Conservation (phyloP, 2,113 vertebrate genomes). For the Trichomycterus rosablanca region DNA sequence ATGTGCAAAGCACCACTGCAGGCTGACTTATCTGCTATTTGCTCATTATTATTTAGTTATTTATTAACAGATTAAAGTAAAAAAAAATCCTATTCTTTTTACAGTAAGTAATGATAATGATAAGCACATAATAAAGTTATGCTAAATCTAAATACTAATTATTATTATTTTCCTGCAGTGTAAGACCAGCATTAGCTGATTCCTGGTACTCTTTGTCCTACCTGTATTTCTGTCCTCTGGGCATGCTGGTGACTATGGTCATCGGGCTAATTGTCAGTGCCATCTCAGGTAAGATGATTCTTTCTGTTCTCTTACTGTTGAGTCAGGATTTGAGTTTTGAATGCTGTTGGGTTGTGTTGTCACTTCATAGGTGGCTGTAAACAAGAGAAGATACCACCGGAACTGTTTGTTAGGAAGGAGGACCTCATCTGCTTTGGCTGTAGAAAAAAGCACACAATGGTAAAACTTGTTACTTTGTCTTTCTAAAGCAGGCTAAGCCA, state of each 20-base stretch:
- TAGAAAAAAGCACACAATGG: slow-evolving; percentile 49
- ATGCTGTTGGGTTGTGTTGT: background rate
- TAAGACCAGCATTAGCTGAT: slow-evolving; percentile 65
- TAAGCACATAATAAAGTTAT: no score
- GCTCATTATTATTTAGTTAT: no score
- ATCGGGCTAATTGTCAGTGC: slow-evolving; percentile 62
- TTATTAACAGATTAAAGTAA: no score
- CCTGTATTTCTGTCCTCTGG: slow-evolving; percentile 65
- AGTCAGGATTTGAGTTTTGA: background rate
- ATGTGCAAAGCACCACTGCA: no score
- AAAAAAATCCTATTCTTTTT: no score
- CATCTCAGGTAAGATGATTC: slow-evolving; percentile 58
- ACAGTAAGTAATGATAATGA: no score
- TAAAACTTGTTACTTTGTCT: slow-evolving; percentile 35
- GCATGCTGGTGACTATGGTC: slow-evolving; percentile 55
- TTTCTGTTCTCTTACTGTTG: background rate
- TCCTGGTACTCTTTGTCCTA: slow-evolving; percentile 75
- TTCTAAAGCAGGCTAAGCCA: no score
- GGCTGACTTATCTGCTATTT: no score
- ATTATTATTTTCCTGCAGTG: slow-evolving; percentile 50
- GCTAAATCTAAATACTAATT: no score
- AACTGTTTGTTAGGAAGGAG: slow-evolving; percentile 61
- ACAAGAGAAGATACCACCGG: slow-evolving; percentile 50
- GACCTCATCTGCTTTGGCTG: slow-evolving; percentile 62
- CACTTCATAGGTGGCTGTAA: slow-evolving; percentile 64